Evolutionary conservation across 2,113 vertebrate species (phyloP).

Genomic region (Pygoscelis antarcticus): DNA sequence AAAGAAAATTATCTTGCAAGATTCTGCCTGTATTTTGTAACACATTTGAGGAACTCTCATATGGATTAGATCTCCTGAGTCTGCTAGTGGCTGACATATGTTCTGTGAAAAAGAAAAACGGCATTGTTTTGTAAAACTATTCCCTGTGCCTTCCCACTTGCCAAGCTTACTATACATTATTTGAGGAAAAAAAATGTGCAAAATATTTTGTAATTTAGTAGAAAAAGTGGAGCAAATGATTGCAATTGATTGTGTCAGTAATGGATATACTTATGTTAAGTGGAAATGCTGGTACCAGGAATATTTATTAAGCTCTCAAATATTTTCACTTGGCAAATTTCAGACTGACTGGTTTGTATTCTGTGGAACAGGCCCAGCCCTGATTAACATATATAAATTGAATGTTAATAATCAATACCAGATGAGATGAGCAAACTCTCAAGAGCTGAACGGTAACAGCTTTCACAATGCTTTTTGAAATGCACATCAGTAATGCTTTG

Average conservation of each 20-base stretch:
- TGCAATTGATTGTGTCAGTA: neutral
- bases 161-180: neutral
- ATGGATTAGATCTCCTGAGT: slow-evolving; percentile 34
- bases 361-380: neutral
- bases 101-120: slow-evolving; percentile 35
- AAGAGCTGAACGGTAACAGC: neutral
- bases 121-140: slow-evolving; percentile 26
- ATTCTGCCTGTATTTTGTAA: neutral
- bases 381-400: neutral
- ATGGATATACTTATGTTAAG: neutral
- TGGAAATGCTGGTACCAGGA: neutral
- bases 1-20: neutral
- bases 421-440: neutral
- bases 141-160: neutral
- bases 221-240: neutral
- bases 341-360: neutral
- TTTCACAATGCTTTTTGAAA: neutral
- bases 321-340: neutral
- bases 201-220: neutral
- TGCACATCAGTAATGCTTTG: neutral
- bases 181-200: neutral
- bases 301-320: neutral
- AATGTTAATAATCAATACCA: neutral
- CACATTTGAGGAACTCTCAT: slow-evolving; percentile 9
- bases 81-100: slow-evolving; percentile 15